These are phyloP conservation scores for Drosophila albomicans DNA, from an alignment of 1,140 invertebrate species.

Conservation along the genomic window DNA sequence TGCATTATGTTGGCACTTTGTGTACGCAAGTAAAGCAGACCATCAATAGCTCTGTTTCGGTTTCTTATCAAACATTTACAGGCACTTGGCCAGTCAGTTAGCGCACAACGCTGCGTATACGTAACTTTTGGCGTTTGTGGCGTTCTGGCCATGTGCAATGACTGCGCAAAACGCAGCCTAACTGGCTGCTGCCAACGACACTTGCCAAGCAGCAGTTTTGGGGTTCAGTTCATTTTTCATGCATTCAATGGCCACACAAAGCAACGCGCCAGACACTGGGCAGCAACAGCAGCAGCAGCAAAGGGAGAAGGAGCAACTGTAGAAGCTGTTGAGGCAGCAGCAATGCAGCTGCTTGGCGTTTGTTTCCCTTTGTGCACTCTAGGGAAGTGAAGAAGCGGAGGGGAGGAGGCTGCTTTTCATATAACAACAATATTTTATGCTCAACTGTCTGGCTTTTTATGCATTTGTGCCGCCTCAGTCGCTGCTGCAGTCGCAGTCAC, in stretches of 20 bases:
- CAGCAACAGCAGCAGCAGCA: constrained; percentile 32
- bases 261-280: constrained; percentile 56
- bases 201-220: constrained; percentile 56
- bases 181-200: constrained; percentile 72
- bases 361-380: constrained; percentile 15
- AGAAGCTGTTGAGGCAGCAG: constrained; percentile 7
- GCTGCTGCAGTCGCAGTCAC: constrained; percentile 6
- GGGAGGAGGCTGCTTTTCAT: constrained; percentile 71
- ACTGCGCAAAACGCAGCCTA: constrained; percentile 73
- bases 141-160: constrained; percentile 42
- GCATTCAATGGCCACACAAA: constrained; percentile 68
- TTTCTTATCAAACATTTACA: constrained; percentile 75
- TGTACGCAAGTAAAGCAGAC: constrained; percentile 9
- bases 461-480: constrained; percentile 62
- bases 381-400: neutral
- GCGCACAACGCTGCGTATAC: constrained; percentile 61
- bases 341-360: constrained; percentile 31
- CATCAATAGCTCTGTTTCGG: constrained; percentile 51
- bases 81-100: constrained; percentile 46
- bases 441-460: constrained; percentile 82
- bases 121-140: constrained; percentile 30
- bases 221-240: constrained; percentile 76
- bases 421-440: constrained; percentile 83
- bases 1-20: constrained; percentile 16
- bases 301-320: too few species aligned